Percentiles rank a stretch among this genome's conserved stretches.
Evolutionary conservation across 2,888 invertebrate genomes (phyloP).

Genomic region (Pteria penguin): DNA sequence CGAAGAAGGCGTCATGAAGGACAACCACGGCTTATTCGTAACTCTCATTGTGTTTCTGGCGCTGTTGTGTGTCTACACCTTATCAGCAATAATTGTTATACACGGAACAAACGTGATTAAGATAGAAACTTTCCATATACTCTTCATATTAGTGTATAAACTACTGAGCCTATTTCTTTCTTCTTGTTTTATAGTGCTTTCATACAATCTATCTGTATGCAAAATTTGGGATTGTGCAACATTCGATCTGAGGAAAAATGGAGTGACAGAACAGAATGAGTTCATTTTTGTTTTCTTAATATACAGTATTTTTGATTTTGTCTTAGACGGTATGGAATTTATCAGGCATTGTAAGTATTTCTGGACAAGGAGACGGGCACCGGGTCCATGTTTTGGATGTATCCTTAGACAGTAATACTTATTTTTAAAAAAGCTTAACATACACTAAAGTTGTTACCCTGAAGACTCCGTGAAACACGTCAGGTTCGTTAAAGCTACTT

Average conservation of each 20-base stretch:
- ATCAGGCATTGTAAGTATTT: neutral
- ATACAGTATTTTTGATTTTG: neutral
- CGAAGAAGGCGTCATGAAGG: neutral
- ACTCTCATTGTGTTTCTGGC: neutral
- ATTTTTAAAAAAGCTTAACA: too few species aligned
- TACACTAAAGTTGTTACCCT: too few species aligned
- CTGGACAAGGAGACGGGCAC: neutral
- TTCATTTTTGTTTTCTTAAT: neutral
- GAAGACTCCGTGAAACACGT: too few species aligned
- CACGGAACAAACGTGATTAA: neutral
- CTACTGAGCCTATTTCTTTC: neutral
- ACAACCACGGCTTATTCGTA: neutral
- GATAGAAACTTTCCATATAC: neutral
- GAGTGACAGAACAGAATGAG: neutral
- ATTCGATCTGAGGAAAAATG: neutral
- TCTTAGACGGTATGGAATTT: neutral
- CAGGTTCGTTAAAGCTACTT: too few species aligned
- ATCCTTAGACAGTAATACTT: neutral
- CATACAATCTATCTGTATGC: neutral
- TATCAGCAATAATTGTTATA: neutral
- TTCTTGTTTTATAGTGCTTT: neutral
- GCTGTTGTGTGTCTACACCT: neutral
- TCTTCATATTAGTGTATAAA: neutral
- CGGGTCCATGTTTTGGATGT: neutral
- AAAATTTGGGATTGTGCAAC: neutral